Base-by-base conservation (phyloP, 1,140 invertebrate species). In the Oncopodura yosiiana region DNA sequence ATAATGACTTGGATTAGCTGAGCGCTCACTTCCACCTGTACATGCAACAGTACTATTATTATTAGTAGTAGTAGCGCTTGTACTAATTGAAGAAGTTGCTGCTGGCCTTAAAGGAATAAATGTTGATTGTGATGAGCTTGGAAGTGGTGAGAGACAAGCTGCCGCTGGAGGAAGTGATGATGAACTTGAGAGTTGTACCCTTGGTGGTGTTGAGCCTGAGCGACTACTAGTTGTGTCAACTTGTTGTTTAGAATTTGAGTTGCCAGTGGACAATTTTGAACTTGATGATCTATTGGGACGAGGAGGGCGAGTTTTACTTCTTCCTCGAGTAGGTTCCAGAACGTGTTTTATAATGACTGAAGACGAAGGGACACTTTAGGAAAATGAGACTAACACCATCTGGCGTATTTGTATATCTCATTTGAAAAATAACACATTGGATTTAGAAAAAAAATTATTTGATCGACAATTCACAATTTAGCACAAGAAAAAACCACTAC, bases 1-100 rank as follows among this genome's bases (percentile, higher is more conserved):
- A 43, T 64, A 64, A 49, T 64, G 62, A 12, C 37, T 27, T 32
- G 55, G 34, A 36, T 49, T 32, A n/a, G 54, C 24, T 9, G 3
- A 16, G 34, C 21, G 34, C 9, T 8, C 41, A n/a, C 14, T 30
- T 46, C 46, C 46, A 30, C 23, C 44, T 9, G 8, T 5, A 12
- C n/a, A 16, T 18, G 19, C 6, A 43, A 6, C 27, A 11, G 48
- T 6, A 12, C 38, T 9, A 18, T 12, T 18, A 12, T 16, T 8
- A 6, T 41, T 41, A 12, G 38, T 14, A 12, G 38, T 8, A 6
- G 6, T 19, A 12, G 38, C 16, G 11, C 11, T 11, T 41, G 38
- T 19, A 12, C 11, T 18, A 12, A 18, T 18, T 41, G 38, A 11
- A 14, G 38, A 12, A 12, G 38, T 41, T 41, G 38, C 19, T 41